These are phyloP conservation scores for Etheostoma nigrum DNA, from an alignment of 2,797 vertebrate species.

Conservation along the genomic window DNA sequence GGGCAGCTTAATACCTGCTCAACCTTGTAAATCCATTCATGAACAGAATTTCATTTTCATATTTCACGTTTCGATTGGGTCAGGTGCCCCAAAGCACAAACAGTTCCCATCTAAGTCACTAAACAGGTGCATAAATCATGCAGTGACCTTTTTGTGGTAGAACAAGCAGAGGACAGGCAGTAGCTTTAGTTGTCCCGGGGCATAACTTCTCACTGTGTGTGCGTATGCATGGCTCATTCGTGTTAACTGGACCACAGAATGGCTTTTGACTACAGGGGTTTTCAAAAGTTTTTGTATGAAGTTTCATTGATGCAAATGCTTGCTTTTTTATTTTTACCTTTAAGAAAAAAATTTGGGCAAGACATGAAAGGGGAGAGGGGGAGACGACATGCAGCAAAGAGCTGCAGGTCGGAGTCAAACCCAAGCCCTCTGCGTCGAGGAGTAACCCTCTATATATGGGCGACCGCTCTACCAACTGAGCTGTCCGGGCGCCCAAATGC, in stretches of 20 bases:
- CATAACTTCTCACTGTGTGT: slow-evolving; percentile 15
- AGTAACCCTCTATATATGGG: too few species aligned
- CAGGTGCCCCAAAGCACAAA: slow-evolving; percentile 73
- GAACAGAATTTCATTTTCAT: slow-evolving; percentile 72
- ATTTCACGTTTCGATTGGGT: slow-evolving; percentile 64
- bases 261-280: not conserved
- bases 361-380: too few species aligned
- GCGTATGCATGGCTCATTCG: not conserved
- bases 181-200: slow-evolving; percentile 53
- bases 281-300: not conserved
- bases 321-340: not conserved
- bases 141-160: slow-evolving; percentile 74
- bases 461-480: too few species aligned
- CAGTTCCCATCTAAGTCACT: slow-evolving; percentile 64
- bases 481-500: not conserved
- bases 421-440: too few species aligned
- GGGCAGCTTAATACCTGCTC: slow-evolving; percentile 44
- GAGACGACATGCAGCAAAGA: too few species aligned
- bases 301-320: not conserved
- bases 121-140: slow-evolving; percentile 80
- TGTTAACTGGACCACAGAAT: slow-evolving; percentile 21
- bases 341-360: too few species aligned
- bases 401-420: too few species aligned
- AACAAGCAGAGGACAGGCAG: slow-evolving; percentile 63
- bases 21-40: slow-evolving; percentile 73